These are phyloP conservation scores for Hycleus cichorii DNA, from an alignment of 1,140 invertebrate genomes.

Conservation along the genomic window DNA sequence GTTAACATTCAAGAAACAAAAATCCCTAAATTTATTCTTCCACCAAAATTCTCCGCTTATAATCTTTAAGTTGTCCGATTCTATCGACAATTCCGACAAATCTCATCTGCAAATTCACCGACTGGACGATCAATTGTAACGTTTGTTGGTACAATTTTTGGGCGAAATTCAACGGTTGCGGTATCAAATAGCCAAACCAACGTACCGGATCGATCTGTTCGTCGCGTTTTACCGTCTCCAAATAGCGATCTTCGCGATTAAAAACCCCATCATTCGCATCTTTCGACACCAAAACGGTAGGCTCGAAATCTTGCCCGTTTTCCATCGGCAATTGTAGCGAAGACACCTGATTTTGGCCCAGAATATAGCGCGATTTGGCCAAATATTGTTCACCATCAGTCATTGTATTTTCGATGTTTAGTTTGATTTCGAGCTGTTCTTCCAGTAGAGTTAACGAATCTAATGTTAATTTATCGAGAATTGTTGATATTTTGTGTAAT, in stretches of 20 bases:
- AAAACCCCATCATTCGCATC: constrained; percentile 26
- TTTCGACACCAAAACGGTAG: constrained; percentile 42
- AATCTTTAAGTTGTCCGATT: constrained; percentile 40
- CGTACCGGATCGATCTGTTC: constrained; percentile 52
- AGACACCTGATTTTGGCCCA: constrained; percentile 60
- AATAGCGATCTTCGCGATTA: constrained; percentile 25
- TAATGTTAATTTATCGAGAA: constrained; percentile 55
- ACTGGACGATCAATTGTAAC: constrained; percentile 52
- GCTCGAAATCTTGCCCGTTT: constrained; percentile 50
- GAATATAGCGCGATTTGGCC: constrained; percentile 64
- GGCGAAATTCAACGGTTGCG: constrained; percentile 58
- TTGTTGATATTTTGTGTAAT: constrained; percentile 41
- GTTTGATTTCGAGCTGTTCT: constrained; percentile 54
- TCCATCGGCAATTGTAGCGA: constrained; percentile 56
- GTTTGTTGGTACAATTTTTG: constrained; percentile 59
- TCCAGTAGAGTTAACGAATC: constrained; percentile 59
- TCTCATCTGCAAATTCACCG: constrained; percentile 56
- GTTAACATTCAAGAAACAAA: too few relatives aligned
- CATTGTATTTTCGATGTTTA: constrained; percentile 56
- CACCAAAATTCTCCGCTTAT: constrained; percentile 25
- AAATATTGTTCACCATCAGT: constrained; percentile 57
- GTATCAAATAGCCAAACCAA: constrained; percentile 70
- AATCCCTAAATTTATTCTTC: too few relatives aligned
- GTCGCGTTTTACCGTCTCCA: constrained; percentile 39
- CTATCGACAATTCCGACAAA: constrained; percentile 43